A percentile compares a stretch with the other conserved stretches of the same genome.
Conservation (phyloP, 2,888 invertebrate genomes). For the Pherbina coryleti region DNA sequence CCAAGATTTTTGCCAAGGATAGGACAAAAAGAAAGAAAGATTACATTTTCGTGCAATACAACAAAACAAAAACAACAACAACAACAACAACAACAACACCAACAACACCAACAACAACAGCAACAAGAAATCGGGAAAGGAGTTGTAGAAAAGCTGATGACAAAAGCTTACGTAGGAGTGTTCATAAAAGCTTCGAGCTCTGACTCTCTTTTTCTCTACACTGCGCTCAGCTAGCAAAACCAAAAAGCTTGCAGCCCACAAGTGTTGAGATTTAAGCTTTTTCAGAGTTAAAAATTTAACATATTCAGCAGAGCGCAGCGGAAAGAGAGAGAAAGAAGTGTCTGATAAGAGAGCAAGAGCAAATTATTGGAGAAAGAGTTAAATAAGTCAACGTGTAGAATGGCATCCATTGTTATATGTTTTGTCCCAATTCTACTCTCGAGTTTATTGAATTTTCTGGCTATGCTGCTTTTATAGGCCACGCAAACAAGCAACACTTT, state of each 20-base stretch:
- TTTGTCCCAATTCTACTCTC: slow-evolving; percentile 6
- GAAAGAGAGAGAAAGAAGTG: no score
- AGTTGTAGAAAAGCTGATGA: background rate
- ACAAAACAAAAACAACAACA: background rate
- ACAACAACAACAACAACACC: background rate
- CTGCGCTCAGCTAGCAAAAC: background rate
- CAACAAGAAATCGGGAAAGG: background rate
- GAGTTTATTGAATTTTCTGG: slow-evolving; percentile 19
- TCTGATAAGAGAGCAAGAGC: no score
- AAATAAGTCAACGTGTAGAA: no score
- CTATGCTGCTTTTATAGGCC: slow-evolving; percentile 23
- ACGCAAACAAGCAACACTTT: slow-evolving; percentile 30
- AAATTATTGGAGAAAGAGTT: no score
- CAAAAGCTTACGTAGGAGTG: slow-evolving; percentile 6
- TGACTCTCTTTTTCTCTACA: background rate
- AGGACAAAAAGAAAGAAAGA: background rate
- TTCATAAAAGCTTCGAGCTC: background rate
- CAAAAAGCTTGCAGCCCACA: background rate
- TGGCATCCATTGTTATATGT: background rate
- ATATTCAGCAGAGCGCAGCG: background rate
- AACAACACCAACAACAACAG: background rate
- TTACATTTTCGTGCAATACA: no score
- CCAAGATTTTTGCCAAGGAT: background rate
- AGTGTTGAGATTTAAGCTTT: background rate
- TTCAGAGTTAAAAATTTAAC: no score